phyloP scores from a whole-genome alignment of 2,113 vertebrate genomes.

The Ranitomeya variabilis region DNA sequence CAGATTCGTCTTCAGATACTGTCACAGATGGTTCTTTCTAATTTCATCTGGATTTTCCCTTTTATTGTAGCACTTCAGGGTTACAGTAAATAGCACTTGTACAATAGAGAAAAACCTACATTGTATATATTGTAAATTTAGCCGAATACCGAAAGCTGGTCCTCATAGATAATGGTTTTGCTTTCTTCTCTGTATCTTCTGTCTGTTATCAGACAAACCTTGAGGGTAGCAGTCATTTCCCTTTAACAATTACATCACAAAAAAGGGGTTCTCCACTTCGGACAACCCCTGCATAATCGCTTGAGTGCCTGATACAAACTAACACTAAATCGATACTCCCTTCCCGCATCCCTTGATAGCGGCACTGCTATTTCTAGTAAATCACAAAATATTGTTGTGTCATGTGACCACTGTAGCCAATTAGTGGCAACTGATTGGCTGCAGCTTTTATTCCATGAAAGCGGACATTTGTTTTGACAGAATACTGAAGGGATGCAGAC shows the following conservation, averaged over 20 bases:
- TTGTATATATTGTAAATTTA: neutral
- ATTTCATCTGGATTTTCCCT: neutral
- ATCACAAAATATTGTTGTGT: too few relatives aligned
- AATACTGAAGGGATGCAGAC: too few relatives aligned
- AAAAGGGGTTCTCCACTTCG: neutral
- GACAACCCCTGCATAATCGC: too few relatives aligned
- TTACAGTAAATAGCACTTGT: slow-evolving; percentile 20
- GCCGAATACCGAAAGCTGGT: neutral
- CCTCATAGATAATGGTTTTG: neutral
- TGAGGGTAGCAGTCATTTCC: neutral
- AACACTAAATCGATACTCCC: too few relatives aligned
- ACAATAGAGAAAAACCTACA: neutral
- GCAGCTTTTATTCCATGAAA: too few relatives aligned
- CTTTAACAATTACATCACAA: neutral
- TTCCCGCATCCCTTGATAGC: too few relatives aligned
- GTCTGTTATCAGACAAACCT: neutral
- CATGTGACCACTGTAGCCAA: too few relatives aligned
- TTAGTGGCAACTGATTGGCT: too few relatives aligned
- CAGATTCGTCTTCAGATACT: neutral
- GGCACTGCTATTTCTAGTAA: too few relatives aligned
- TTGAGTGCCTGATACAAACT: too few relatives aligned
- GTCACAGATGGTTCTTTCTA: neutral
- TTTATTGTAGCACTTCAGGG: slow-evolving; percentile 6
- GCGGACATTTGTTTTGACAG: too few relatives aligned
- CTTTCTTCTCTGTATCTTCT: too few relatives aligned